phyloP scores from a whole-genome alignment of 2,113 vertebrate species.

The Myxocyprinus asiaticus region DNA sequence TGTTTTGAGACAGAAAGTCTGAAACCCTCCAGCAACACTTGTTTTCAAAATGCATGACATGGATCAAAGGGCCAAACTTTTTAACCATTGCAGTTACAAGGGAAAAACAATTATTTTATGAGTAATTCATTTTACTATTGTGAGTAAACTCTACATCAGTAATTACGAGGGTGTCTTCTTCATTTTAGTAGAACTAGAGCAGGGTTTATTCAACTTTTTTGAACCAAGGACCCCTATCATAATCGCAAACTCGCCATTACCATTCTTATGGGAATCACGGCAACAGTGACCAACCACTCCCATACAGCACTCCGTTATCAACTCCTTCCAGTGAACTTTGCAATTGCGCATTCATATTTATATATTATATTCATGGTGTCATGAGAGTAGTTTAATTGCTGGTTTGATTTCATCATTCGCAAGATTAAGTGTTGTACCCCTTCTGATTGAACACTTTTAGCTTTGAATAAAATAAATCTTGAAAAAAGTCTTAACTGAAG shows the following conservation, averaged over 20 bases:
- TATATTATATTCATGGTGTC: no score
- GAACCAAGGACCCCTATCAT: neutral
- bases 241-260: conserved; percentile 3
- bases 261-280: neutral
- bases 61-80: conserved; percentile 5
- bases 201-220: neutral
- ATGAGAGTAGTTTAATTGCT: no score
- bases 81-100: neutral
- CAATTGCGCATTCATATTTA: neutral
- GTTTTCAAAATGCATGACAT: conserved; percentile 3
- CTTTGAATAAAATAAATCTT: no score
- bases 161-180: neutral
- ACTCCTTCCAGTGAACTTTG: neutral
- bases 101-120: conserved; percentile 29
- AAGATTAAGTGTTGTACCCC: no score
- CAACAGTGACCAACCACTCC: conserved; percentile 15
- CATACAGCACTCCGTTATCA: neutral
- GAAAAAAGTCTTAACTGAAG: no score
- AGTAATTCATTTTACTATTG: conserved; percentile 8
- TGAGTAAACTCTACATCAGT: conserved; percentile 47
- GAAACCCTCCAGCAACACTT: conserved; percentile 47
- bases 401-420: no score
- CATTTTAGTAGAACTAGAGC: conserved; percentile 4
- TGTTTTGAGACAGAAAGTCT: conserved; percentile 41
- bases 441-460: no score